Conservation (phyloP, 2,888 invertebrate species). For the Meandrusa payeni region DNA sequence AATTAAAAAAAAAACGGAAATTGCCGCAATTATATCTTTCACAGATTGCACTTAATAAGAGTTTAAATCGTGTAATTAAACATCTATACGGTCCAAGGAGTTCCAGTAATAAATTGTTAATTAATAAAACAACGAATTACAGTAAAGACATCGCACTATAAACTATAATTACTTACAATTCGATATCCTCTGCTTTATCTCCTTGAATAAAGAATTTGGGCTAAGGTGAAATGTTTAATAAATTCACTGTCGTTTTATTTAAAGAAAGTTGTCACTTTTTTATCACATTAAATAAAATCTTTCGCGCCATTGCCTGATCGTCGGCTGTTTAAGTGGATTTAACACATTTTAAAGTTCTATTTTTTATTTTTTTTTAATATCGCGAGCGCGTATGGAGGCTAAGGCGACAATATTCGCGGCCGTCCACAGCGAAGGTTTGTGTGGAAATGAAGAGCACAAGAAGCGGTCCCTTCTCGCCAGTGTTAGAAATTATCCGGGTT, state of each 20-base stretch:
- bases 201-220: slow-evolving; percentile 37
- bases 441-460: slow-evolving; percentile 56
- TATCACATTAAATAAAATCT: background rate
- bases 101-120: slow-evolving; percentile 35
- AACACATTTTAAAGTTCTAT: slow-evolving; percentile 42
- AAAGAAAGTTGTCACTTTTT: slow-evolving; percentile 3
- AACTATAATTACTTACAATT: slow-evolving; percentile 35
- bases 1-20: slow-evolving; percentile 6
- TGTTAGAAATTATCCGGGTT: slow-evolving; percentile 42
- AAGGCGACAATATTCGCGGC: slow-evolving; percentile 32
- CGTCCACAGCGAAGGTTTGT: slow-evolving; percentile 47
- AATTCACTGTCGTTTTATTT: slow-evolving; percentile 16
- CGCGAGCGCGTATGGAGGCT: slow-evolving; percentile 35
- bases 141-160: slow-evolving; percentile 27
- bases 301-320: background rate
- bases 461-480: slow-evolving; percentile 44
- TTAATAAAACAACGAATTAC: slow-evolving; percentile 35
- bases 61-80: slow-evolving; percentile 18
- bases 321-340: slow-evolving; percentile 39
- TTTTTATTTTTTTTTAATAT: slow-evolving; percentile 31
- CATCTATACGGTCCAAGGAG: slow-evolving; percentile 36
- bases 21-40: slow-evolving; percentile 16
- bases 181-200: slow-evolving; percentile 17
- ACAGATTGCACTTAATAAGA: slow-evolving; percentile 17
- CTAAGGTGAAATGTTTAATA: slow-evolving; percentile 30